Evolutionary conservation across 2,888 invertebrate genomes (phyloP).

Genomic region (Conistra vaccinii): DNA sequence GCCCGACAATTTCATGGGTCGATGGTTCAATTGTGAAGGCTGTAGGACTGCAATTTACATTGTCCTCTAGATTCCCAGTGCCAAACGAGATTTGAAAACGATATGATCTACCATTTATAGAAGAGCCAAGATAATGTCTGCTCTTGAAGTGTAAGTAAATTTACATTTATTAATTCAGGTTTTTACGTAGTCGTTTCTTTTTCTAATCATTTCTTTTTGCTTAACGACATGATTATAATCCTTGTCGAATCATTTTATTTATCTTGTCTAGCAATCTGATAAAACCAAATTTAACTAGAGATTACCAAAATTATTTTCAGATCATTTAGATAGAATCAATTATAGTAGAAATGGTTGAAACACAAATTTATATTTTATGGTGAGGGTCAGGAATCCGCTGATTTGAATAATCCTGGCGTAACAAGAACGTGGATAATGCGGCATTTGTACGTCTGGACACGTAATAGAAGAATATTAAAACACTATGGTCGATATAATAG

Average conservation of each 20-base stretch:
- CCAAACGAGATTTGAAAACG: slow-evolving; percentile 42
- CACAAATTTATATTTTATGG: slow-evolving; percentile 25
- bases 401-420: slow-evolving; percentile 80
- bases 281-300: background rate
- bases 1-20: slow-evolving; percentile 63
- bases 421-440: slow-evolving; percentile 75
- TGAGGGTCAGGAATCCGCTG: slow-evolving; percentile 54
- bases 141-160: slow-evolving; percentile 13
- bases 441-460: slow-evolving; percentile 72
- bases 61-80: slow-evolving; percentile 39
- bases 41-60: slow-evolving; percentile 57
- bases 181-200: slow-evolving; percentile 1
- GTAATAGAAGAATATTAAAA: slow-evolving; percentile 71
- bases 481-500: slow-evolving; percentile 36
- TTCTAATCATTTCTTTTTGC: background rate
- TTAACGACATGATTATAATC: background rate
- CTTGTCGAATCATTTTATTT: background rate
- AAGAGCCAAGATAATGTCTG: background rate
- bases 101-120: slow-evolving; percentile 28
- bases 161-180: background rate
- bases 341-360: slow-evolving; percentile 19
- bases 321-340: slow-evolving; percentile 3
- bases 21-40: slow-evolving; percentile 58
- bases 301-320: background rate
- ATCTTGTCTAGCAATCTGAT: background rate